Evolutionary conservation across 2,113 vertebrate species (phyloP).

Genomic region (Podocnemis expansa): DNA sequence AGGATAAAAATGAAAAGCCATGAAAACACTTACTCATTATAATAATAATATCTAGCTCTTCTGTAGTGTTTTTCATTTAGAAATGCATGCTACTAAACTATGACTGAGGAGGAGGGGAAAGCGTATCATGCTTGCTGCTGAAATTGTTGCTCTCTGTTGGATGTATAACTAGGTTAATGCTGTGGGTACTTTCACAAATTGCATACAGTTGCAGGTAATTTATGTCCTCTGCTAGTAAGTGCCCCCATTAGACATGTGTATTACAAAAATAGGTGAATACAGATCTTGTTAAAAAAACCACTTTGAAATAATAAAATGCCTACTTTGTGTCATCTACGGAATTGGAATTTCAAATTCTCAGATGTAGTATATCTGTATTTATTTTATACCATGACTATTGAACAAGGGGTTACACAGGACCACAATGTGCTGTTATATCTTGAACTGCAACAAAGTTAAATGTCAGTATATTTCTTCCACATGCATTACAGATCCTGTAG

Average conservation of each 20-base stretch:
- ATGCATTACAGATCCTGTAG: conserved; percentile 87
- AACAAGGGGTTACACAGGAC: background rate
- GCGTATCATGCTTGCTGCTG: background rate
- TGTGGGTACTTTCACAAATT: background rate
- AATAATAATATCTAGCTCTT: background rate
- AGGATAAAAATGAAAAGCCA: background rate
- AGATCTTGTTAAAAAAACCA: background rate
- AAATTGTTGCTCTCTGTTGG: background rate
- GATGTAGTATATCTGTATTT: background rate
- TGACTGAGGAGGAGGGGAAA: background rate
- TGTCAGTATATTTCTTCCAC: background rate
- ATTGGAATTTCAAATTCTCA: background rate
- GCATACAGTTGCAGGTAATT: background rate
- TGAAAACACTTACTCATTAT: background rate
- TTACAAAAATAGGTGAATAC: background rate
- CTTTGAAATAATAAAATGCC: background rate
- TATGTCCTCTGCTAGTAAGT: background rate
- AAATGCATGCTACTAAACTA: background rate
- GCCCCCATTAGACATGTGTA: background rate
- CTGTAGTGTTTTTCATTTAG: background rate
- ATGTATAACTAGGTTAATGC: background rate
- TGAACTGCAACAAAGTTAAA: background rate
- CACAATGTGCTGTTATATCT: background rate
- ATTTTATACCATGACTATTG: background rate
- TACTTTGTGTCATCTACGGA: background rate